A percentile compares a stretch with the other conserved stretches of the same genome.
Evolutionary conservation across 2,797 vertebrate genomes (phyloP).

Genomic region (Lacerta bilineata): DNA sequence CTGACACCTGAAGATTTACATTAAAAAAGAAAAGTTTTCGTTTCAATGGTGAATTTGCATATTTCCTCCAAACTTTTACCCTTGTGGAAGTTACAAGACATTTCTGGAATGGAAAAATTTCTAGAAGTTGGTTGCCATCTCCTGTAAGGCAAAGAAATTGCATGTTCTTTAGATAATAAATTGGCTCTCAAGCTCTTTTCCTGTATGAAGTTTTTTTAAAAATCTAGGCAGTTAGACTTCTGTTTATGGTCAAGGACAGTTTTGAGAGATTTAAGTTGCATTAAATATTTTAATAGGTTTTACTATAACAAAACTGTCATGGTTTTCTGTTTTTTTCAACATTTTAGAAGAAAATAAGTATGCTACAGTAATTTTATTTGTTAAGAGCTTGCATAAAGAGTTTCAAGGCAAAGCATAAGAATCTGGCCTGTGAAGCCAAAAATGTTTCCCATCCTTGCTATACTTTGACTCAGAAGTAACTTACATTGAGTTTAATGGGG

Average conservation of each 20-base stretch:
- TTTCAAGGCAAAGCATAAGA: neutral
- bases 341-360: neutral
- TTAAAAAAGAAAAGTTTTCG: constrained; percentile 35
- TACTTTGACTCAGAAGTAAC: too few relatives aligned
- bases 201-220: neutral
- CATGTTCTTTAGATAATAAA: neutral
- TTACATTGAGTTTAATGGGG: too few relatives aligned
- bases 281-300: neutral
- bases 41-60: constrained; percentile 49
- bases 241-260: neutral
- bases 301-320: neutral
- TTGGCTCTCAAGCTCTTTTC: neutral
- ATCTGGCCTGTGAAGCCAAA: too few relatives aligned
- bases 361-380: too few relatives aligned
- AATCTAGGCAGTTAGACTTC: neutral
- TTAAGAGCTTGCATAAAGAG: neutral
- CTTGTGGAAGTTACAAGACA: constrained; percentile 25
- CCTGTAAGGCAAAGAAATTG: constrained; percentile 65
- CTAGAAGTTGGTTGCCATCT: constrained; percentile 70
- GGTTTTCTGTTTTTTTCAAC: neutral
- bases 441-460: too few relatives aligned
- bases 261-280: neutral
- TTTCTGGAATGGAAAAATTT: constrained; percentile 15
- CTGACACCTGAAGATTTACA: constrained; percentile 43
- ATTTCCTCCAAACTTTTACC: constrained; percentile 42